Conservation (phyloP, 2,113 vertebrate genomes). For the Sarotherodon lohbergeri region DNA sequence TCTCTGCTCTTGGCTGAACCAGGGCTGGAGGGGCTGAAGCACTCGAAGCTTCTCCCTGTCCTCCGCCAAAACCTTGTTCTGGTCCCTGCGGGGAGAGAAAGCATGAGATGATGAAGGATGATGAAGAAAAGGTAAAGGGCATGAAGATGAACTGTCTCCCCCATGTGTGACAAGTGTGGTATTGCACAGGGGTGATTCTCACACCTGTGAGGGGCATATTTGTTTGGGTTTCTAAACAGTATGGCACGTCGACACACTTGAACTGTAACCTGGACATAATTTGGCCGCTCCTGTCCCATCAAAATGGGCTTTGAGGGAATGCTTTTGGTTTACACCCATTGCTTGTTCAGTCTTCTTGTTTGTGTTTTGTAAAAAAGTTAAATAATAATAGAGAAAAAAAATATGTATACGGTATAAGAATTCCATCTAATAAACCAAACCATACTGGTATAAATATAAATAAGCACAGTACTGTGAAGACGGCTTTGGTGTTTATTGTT, state of each 20-base stretch:
- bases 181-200: neutral
- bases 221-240: neutral
- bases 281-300: neutral
- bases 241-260: neutral
- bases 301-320: neutral
- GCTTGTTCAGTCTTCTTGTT: neutral
- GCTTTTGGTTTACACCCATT: neutral
- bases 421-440: neutral
- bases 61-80: conserved; percentile 76
- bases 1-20: conserved; percentile 78
- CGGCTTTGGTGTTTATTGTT: neutral
- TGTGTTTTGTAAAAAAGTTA: neutral
- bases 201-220: neutral
- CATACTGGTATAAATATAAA: neutral
- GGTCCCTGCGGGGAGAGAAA: conserved; percentile 61
- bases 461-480: neutral
- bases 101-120: neutral
- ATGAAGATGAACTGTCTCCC: neutral
- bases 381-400: neutral
- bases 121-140: neutral
- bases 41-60: conserved; percentile 78
- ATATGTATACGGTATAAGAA: neutral
- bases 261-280: neutral
- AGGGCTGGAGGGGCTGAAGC: conserved; percentile 77
- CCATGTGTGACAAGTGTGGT: neutral